Base-by-base conservation (phyloP, 2,888 invertebrate species). In the Thereva nobilitata region DNA sequence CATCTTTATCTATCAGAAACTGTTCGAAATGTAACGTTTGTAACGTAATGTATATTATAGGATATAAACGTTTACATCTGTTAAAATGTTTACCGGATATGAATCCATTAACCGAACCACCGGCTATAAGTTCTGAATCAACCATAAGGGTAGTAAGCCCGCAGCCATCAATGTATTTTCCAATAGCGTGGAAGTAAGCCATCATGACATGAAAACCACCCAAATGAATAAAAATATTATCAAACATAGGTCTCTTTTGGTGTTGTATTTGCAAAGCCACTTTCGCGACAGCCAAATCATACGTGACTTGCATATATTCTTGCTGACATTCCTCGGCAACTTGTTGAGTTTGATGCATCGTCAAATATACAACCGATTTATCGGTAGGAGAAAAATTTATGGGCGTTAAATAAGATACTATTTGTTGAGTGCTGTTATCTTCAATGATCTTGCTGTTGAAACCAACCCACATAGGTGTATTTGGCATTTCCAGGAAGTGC, bases 351-450 rank as follows among this genome's bases (percentile, higher is more conserved):
- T 70, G 64, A 57, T 71, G 63, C 72, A 76, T 72, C 1, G 75
- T 76, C 68, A 74, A 72, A 8, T 70, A 12, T 38, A 77, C 74
- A 12, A 75, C 70, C 4, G 72, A 47, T 59, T 47, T 70, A 68
- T 67, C 70, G 9, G 74, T 76, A 10, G 73, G 74, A n/a, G 73
- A 75, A 50, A 5, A 41, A 71, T 76, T 75, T 6, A 74, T 74
- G 5, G 74, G 72, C 37, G 73, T 71, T 4, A 75, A 56, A 66
- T 75, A 75, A 7, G 68, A 69, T 54, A 76, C 67, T 45, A 52
- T 59, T 71, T 73, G 67, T 53, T 59, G 61, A 6, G 1, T 8
- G 37, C 47, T 44, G 9, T 40, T 45, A 9, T 57, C 4, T 5
- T 57, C 23, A 2, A 38, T 9, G 35, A 59, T 66, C 59, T 49